Conservation (phyloP, 2,113 vertebrate species). For the Siniperca knerii region DNA sequence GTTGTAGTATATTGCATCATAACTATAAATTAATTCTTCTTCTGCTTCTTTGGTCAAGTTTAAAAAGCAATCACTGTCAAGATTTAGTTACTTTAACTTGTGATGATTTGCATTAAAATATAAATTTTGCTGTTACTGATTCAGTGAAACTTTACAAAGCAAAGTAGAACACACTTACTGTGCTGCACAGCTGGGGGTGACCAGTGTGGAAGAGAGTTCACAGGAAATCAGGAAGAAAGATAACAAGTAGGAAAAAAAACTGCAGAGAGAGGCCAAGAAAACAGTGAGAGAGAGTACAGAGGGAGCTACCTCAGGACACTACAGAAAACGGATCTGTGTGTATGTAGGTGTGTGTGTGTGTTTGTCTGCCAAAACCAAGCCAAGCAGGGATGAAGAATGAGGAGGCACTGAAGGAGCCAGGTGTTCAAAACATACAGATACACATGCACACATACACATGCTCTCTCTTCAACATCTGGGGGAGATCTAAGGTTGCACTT, state of each 20-base stretch:
- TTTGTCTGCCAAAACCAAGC: constrained; percentile 45
- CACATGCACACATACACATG: background rate
- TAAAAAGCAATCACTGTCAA: constrained; percentile 27
- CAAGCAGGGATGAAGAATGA: constrained; percentile 69
- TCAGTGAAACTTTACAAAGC: constrained; percentile 29
- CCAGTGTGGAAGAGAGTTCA: constrained; percentile 9
- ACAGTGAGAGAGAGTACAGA: constrained; percentile 3
- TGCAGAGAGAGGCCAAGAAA: constrained; percentile 9
- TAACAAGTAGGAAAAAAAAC: background rate
- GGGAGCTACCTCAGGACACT: constrained; percentile 12
- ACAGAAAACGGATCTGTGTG: constrained; percentile 19
- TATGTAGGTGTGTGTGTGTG: constrained; percentile 9
- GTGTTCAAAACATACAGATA: constrained; percentile 45
- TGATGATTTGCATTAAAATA: constrained; percentile 47
- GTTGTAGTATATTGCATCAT: background rate
- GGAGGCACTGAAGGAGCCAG: constrained; percentile 48
- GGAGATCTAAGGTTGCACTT: constrained; percentile 39
- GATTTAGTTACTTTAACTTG: background rate
- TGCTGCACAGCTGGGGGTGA: constrained; percentile 29
- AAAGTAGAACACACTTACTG: constrained; percentile 35
- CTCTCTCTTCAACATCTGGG: constrained; percentile 32
- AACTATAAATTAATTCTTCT: background rate
- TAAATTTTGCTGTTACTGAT: constrained; percentile 44
- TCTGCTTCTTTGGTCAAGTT: constrained; percentile 6
- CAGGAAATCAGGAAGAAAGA: constrained; percentile 16